phyloP scores from a whole-genome alignment of 2,888 invertebrate genomes.

The Athalia circularis region DNA sequence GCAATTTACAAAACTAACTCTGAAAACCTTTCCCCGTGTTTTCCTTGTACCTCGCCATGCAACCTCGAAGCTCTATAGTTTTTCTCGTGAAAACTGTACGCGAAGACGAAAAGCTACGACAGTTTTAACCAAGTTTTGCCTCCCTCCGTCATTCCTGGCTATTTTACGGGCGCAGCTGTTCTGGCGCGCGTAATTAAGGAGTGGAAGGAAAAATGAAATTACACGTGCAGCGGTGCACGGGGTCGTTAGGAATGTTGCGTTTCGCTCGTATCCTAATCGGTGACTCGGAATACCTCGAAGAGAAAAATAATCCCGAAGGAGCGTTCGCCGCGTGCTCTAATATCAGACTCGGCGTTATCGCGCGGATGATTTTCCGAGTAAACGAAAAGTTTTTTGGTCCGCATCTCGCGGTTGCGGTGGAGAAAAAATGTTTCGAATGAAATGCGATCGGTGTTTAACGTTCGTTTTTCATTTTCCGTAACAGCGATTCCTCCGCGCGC shows the following conservation, averaged over 20 bases:
- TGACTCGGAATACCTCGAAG: no score
- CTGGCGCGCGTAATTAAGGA: constrained; percentile 31
- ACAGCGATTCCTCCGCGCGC: no score
- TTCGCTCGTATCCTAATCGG: no score
- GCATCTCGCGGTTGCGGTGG: no score
- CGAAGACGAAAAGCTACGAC: constrained; percentile 11
- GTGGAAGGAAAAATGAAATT: constrained; percentile 15
- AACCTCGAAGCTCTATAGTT: constrained; percentile 1
- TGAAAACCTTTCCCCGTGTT: not conserved
- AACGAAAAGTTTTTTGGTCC: no score
- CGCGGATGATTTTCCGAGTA: no score
- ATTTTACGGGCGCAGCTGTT: constrained; percentile 27
- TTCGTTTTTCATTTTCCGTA: no score
- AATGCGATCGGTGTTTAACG: no score
- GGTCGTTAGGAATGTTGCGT: not conserved
- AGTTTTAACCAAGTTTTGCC: constrained; percentile 33
- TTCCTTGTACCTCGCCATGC: not conserved
- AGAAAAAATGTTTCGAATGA: no score
- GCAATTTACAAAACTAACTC: constrained; percentile 44
- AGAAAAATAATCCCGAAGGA: not conserved
- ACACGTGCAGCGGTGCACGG: not conserved
- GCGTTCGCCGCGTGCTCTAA: no score
- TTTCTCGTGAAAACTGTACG: not conserved
- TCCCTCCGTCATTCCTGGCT: not conserved
- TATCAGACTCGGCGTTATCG: no score